Percentiles rank a stretch among this genome's conserved stretches.
Evolutionary conservation across 2,113 vertebrate species (phyloP).

Genomic region (Mandrillus leucophaeus): DNA sequence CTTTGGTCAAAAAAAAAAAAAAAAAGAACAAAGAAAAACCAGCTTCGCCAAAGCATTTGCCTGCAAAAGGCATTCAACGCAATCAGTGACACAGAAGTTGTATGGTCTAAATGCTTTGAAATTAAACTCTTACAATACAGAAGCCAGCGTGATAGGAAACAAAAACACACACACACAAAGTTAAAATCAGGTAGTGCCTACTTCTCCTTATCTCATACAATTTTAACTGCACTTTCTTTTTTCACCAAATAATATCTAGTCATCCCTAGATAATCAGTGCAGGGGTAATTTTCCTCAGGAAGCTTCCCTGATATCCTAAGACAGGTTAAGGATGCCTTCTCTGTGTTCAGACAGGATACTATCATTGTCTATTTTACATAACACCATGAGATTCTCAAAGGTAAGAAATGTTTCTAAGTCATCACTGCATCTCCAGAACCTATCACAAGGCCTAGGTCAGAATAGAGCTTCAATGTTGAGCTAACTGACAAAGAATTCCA

Average conservation of each 20-base stretch:
- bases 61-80: background rate
- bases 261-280: background rate
- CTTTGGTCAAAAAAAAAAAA: background rate
- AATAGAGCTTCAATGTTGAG: background rate
- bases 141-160: background rate
- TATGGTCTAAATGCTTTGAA: background rate
- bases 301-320: background rate
- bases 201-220: background rate
- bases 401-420: background rate
- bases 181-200: constrained; percentile 7
- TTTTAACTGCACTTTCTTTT: background rate
- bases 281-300: background rate
- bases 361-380: background rate
- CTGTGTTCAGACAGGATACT: background rate
- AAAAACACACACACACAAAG: background rate
- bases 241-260: background rate
- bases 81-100: background rate
- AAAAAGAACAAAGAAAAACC: background rate
- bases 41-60: background rate
- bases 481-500: background rate
- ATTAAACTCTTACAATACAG: constrained; percentile 17
- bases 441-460: background rate
- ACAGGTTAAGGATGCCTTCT: background rate
- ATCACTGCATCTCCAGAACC: background rate
- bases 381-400: background rate